Percentiles rank a stretch among this genome's conserved stretches.
phyloP scores from a whole-genome alignment of 2,888 invertebrate genomes.

The Venustoraphidia nigricollis region DNA sequence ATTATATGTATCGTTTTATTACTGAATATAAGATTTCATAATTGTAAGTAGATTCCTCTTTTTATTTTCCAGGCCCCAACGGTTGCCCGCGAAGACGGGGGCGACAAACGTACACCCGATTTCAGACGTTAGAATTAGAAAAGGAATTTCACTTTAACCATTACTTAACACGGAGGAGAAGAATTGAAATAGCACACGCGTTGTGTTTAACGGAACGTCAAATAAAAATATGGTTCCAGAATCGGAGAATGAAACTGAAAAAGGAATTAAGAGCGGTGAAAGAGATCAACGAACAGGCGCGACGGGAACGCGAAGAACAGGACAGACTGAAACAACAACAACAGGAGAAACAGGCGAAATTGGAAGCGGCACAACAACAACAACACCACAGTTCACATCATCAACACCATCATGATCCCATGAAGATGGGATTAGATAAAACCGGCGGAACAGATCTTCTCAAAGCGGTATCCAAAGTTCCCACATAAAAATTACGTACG shows the following conservation, averaged over 20 bases:
- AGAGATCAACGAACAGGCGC: conserved; percentile 88
- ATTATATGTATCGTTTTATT: conserved; percentile 12
- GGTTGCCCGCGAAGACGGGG: conserved; percentile 89
- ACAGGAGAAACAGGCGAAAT: conserved; percentile 72
- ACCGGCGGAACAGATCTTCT: conserved; percentile 49
- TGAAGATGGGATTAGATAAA: conserved; percentile 53
- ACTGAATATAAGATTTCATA: neutral
- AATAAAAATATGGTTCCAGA: conserved; percentile 96
- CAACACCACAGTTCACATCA: conserved; percentile 40
- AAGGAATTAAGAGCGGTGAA: conserved; percentile 88
- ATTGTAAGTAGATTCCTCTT: conserved; percentile 13
- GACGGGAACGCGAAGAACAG: conserved; percentile 79
- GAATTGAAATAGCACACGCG: conserved; percentile 95
- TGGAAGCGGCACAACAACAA: conserved; percentile 54
- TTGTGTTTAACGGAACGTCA: conserved; percentile 91
- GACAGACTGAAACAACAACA: conserved; percentile 84
- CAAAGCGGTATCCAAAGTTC: conserved; percentile 62
- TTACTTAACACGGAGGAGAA: conserved; percentile 86
- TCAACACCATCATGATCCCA: conserved; percentile 58
- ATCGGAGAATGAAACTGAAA: conserved; percentile 92
- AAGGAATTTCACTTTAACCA: conserved; percentile 98
- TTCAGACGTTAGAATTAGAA: conserved; percentile 95
- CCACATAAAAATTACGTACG: conserved; percentile 43
- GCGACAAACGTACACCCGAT: conserved; percentile 93
- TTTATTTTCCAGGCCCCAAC: conserved; percentile 71